Percentiles rank a stretch among this genome's conserved stretches.
Evolutionary conservation across 1,140 invertebrate genomes (phyloP).

Genomic region (Laupala kohalensis): DNA sequence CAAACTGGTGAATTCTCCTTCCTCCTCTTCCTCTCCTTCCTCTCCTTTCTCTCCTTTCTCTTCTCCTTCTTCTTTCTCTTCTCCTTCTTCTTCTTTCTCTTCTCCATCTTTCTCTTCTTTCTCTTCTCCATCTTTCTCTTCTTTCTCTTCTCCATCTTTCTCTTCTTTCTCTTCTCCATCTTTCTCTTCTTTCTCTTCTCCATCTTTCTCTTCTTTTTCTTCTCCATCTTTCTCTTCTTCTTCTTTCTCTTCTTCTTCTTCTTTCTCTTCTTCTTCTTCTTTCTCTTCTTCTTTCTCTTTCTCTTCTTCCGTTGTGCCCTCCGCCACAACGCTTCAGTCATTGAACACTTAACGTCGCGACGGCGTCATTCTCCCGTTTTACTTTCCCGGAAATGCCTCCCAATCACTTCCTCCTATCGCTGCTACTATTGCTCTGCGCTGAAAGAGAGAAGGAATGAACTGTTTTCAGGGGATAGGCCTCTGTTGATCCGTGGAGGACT

Average conservation of each 20-base stretch:
- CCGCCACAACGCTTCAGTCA: no score
- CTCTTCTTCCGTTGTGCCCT: background rate
- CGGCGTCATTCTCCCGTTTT: no score
- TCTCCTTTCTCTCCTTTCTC: background rate
- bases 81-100: background rate
- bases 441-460: no score
- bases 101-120: background rate
- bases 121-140: no score
- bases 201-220: background rate
- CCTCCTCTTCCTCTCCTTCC: no score
- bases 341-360: no score
- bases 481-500: no score
- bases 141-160: background rate
- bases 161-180: no score
- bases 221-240: background rate
- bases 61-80: background rate
- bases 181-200: background rate
- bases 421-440: no score
- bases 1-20: background rate
- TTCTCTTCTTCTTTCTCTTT: background rate
- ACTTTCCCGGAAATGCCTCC: no score
- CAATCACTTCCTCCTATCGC: no score
- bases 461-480: no score
- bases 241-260: background rate
- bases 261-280: background rate